Conservation (phyloP, 2,888 invertebrate genomes). For the Ommatoiulus sabulosus region DNA sequence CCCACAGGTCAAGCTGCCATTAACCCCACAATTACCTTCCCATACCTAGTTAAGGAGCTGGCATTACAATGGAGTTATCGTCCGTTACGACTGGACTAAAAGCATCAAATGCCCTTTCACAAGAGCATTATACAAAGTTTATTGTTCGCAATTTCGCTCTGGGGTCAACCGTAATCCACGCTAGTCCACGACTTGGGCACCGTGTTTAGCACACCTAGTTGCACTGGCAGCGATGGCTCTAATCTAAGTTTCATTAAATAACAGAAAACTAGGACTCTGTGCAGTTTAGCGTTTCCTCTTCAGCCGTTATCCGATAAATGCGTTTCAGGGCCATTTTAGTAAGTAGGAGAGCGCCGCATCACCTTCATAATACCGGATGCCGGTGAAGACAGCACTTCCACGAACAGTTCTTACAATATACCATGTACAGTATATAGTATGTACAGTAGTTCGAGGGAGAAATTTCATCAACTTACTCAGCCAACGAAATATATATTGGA, state of each 20-base stretch:
- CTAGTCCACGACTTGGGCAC: neutral
- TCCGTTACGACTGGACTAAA: constrained; percentile 23
- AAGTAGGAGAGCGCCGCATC: neutral
- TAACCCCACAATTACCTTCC: constrained; percentile 1
- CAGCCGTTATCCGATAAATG: neutral
- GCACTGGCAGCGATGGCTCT: neutral
- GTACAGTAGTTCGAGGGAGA: too few species aligned
- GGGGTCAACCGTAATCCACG: constrained; percentile 3
- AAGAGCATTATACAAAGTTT: constrained; percentile 43
- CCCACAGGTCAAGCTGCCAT: constrained; percentile 8
- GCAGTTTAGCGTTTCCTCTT: constrained; percentile 1
- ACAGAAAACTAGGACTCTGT: neutral
- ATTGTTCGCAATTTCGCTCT: constrained; percentile 24
- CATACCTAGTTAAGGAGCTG: neutral
- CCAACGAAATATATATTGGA: too few species aligned
- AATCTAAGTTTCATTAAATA: constrained; percentile 26
- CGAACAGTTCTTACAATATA: too few species aligned
- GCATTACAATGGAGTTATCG: constrained; percentile 30
- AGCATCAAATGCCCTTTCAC: constrained; percentile 35
- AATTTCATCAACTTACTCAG: too few species aligned
- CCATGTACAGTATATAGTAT: too few species aligned
- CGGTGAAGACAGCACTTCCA: too few species aligned
- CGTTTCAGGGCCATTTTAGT: neutral
- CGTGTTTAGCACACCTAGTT: neutral
- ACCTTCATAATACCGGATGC: neutral